phyloP scores from a whole-genome alignment of 2,888 invertebrate species.

The Macaria liturata region DNA sequence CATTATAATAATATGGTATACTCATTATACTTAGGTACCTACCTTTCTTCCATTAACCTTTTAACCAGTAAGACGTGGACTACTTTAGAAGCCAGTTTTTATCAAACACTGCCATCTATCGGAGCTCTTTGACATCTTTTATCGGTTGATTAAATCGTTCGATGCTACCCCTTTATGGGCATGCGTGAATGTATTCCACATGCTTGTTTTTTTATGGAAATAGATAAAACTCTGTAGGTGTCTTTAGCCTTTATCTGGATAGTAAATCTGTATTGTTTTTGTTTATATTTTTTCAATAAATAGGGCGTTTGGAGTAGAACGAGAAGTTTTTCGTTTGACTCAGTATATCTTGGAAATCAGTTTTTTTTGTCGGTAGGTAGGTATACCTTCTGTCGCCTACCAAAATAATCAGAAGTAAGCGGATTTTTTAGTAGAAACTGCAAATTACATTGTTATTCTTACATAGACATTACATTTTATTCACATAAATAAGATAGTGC shows the following conservation, averaged over 20 bases:
- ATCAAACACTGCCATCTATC: conserved; percentile 66
- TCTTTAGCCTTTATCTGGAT: conserved; percentile 42
- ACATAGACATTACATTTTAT: too few relatives aligned
- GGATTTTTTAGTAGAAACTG: too few relatives aligned
- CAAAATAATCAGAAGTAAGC: too few relatives aligned
- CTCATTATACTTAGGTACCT: not conserved
- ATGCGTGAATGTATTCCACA: conserved; percentile 52
- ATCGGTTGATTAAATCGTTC: conserved; percentile 75
- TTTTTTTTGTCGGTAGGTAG: too few relatives aligned
- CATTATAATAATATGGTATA: too few relatives aligned
- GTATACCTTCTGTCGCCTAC: too few relatives aligned
- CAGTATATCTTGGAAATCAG: too few relatives aligned
- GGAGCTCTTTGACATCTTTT: conserved; percentile 64
- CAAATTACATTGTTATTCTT: too few relatives aligned
- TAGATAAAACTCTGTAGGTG: conserved; percentile 56
- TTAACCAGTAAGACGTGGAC: not conserved
- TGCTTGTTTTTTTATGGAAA: conserved; percentile 60
- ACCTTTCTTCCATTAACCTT: not conserved
- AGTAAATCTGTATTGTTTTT: conserved; percentile 39
- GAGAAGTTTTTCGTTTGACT: not conserved
- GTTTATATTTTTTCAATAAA: conserved; percentile 21
- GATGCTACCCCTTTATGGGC: conserved; percentile 72
- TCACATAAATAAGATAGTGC: too few relatives aligned
- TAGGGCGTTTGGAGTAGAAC: not conserved
- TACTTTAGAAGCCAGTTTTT: conserved; percentile 39